phyloP scores from a whole-genome alignment of 2,888 invertebrate genomes.

The Mesorhabditis sp. region DNA sequence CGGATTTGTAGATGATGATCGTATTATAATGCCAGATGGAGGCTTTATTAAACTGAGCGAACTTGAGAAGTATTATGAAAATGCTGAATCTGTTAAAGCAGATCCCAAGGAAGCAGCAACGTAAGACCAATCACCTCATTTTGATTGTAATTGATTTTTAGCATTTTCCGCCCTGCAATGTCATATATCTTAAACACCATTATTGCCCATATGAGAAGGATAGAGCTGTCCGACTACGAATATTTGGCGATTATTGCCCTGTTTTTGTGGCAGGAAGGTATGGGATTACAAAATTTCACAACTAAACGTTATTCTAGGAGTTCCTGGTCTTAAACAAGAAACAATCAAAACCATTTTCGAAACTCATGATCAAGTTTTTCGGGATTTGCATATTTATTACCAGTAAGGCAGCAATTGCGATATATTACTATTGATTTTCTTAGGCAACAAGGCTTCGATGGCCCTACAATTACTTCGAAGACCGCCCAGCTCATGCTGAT shows the following conservation, averaged over 20 bases:
- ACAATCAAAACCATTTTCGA: conserved; percentile 29
- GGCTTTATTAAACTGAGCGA: conserved; percentile 46
- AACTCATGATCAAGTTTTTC: conserved; percentile 40
- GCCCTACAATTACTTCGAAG: conserved; percentile 35
- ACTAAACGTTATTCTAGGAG: conserved; percentile 22
- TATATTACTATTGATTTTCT: conserved; percentile 11
- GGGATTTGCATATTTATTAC: conserved; percentile 48
- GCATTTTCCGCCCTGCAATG: conserved; percentile 49
- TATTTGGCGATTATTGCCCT: conserved; percentile 45
- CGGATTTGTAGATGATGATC: conserved; percentile 37
- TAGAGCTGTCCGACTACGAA: conserved; percentile 42
- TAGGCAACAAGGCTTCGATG: conserved; percentile 26
- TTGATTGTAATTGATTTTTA: conserved; percentile 15
- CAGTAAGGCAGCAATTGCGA: conserved; percentile 11
- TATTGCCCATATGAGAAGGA: conserved; percentile 47
- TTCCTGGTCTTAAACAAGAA: conserved; percentile 30
- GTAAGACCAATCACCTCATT: conserved; percentile 15
- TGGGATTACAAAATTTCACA: background rate
- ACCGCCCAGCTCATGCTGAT: conserved; percentile 44
- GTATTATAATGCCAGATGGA: conserved; percentile 51
- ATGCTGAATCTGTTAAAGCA: conserved; percentile 39
- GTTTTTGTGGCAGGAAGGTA: conserved; percentile 53
- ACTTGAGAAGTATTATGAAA: conserved; percentile 46
- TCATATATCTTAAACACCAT: conserved; percentile 48
- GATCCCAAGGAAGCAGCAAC: conserved; percentile 44